These are phyloP conservation scores for Myiothlypis coronata DNA, from an alignment of 2,797 vertebrate genomes.

Conservation along the genomic window DNA sequence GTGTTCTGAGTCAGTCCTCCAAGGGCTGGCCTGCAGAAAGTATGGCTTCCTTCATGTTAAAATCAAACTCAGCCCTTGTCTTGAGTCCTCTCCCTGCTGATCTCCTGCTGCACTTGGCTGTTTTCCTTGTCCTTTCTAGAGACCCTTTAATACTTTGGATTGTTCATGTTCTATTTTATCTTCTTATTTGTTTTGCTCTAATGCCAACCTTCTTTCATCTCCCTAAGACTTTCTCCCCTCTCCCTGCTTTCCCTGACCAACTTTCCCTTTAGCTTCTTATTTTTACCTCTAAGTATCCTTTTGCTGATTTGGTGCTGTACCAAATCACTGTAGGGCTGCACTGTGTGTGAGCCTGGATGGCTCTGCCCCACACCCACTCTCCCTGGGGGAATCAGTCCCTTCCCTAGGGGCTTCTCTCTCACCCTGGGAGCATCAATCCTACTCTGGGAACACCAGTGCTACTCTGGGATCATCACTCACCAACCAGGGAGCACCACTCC, in stretches of 20 bases:
- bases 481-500: not conserved
- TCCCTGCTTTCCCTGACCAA: not conserved
- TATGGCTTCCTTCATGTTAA: not conserved
- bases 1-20: not conserved
- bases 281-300: not conserved
- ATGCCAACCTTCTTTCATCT: not conserved
- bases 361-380: fast-evolving
- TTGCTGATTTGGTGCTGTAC: not conserved
- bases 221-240: not conserved
- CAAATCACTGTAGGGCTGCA: not conserved
- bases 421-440: not conserved
- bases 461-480: not conserved
- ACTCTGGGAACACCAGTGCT: not conserved
- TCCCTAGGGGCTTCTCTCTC: too few relatives aligned
- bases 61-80: fast-evolving
- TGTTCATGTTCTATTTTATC: slow-evolving; percentile 12
- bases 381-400: not conserved
- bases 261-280: not conserved
- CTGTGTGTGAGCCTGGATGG: fast-evolving
- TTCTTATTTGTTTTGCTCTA: slow-evolving; percentile 23
- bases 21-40: not conserved
- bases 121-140: not conserved
- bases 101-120: not conserved
- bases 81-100: not conserved
- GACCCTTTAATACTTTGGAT: not conserved